Evolutionary conservation across 2,797 vertebrate species (phyloP).

Genomic region (Lepus townsendii): DNA sequence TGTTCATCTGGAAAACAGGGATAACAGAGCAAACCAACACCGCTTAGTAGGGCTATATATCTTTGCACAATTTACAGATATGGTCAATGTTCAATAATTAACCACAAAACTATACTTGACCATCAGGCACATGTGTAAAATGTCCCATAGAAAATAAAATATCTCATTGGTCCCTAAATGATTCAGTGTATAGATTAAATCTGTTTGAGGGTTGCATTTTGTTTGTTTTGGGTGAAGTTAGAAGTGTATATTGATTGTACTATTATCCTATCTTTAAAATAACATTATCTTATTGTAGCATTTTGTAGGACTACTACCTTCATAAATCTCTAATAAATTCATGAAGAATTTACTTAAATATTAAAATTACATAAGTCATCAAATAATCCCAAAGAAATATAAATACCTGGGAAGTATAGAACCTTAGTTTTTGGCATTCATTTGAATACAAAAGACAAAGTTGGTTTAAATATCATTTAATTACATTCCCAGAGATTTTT

Average conservation of each 20-base stretch:
- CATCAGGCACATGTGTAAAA: not conserved
- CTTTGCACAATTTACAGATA: not conserved
- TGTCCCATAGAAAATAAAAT: slow-evolving; percentile 6
- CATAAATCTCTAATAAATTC: slow-evolving; percentile 23
- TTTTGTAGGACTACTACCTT: not conserved
- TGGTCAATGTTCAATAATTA: not conserved
- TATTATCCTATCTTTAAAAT: slow-evolving; percentile 22
- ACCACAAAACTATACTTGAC: not conserved
- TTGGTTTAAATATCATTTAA: not conserved
- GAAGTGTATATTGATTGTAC: not conserved
- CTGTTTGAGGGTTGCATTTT: not conserved
- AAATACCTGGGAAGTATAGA: slow-evolving; percentile 35
- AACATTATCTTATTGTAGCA: not conserved
- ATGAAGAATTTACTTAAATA: slow-evolving; percentile 34
- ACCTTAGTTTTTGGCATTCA: not conserved
- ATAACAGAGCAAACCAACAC: not conserved
- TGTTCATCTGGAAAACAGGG: not conserved
- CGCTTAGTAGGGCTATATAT: not conserved
- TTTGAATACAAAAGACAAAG: slow-evolving; percentile 54
- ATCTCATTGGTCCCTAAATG: not conserved
- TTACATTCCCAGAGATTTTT: slow-evolving; percentile 29
- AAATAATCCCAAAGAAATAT: slow-evolving; percentile 58
- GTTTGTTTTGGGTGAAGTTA: not conserved
- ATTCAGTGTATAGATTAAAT: not conserved
- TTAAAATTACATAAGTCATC: slow-evolving; percentile 53